Base-by-base conservation (phyloP, 2,888 invertebrate species). In the Endotricha flammealis region DNA sequence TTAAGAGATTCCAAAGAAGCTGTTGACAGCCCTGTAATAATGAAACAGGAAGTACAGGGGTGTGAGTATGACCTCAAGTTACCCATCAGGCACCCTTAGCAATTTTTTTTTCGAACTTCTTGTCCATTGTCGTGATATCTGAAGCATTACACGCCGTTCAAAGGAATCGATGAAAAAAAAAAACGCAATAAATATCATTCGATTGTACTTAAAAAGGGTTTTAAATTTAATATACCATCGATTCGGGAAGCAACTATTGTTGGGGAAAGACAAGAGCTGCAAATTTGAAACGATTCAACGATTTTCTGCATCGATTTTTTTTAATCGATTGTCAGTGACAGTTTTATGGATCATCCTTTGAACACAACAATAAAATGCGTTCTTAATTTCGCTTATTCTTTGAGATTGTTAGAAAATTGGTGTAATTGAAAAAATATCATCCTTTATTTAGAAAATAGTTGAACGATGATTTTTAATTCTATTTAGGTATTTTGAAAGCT, bases 51-150 rank as follows among this genome's bases (percentile, higher is more conserved):
- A 81, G 81, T 78, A 79, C 75, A 83, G 74, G 83, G 85, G 85
- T 83, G 82, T 80, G 83, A 83, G 64, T 77, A 74, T 85, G 83
- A 86, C 86, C 86, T 85, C 83, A 83, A 82, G 80, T 80, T 82
- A 82, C 83, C 77, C 77, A 80, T 75, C 70, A 61, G 49, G 67
- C 64, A 74, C 80, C 79, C 77, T 69, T 53, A 61, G 47, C 41
- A 36, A 45, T 59, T 57, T 57, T 54, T 45, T 50, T 40, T 32
- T 22, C 27, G 35, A 46, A 50, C 51, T 57, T 51, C 52, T 45
- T 35, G 16, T 39, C 63, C 56, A 69, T 78, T 77, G 73, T 74
- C 52, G 47, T 53, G 39, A 40, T 67, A 81, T 80, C 73, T 81
- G 49, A 76, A 82, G 82, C 76, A 75, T 75, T 78, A 72, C 77